Evolutionary conservation across 1,140 invertebrate genomes (phyloP), one percentile per base, ranked within the genome.

Genomic region (Penaeus vannamei): DNA sequence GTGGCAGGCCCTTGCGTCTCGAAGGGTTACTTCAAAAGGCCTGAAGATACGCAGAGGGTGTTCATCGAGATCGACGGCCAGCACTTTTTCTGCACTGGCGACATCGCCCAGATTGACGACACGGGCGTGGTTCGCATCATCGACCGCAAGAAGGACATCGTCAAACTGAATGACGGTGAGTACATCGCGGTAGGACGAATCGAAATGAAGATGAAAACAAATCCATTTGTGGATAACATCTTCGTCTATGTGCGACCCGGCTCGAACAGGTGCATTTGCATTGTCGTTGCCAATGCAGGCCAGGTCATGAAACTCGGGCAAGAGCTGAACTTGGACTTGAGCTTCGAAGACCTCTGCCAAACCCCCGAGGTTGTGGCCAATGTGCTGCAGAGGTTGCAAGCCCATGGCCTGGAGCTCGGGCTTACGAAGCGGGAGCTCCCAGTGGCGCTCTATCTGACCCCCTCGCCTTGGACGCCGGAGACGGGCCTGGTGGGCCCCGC

Each of bases 401-500:
- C 87, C 1, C 91, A 92, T 64, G 92, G 91, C 3, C 91, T 89
- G 69, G 91, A 91, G 90, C 90, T 76, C 32, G 96, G 97, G 92
- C 93, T 98, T 85, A 95, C 98, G 92, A 97, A 96, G 92, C 98
- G 97, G 93, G 98, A 99, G 94, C 96, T 99, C 83, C 98, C 98
- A 0, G 95, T 95, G n/a, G 97, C 96, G 5, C 95, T 99, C 12
- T 97, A 96, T 93, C 93, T 99, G 29, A 96, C 96, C 92, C 94
- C 95, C 32, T 98, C 99, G 92, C 95, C 97, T 76, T 99, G 98
- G 98, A 97, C 97, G 0, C 98, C 98, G 0, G 98, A 98, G 92
- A 97, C 96, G 95, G 98, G 98, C 64, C 95, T 99, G 23, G 97
- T 95, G 0, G 99, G 98, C 23, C 98, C 98, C 91, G 98, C 98